A percentile compares a stretch with the other conserved stretches of the same genome.
phyloP scores from a whole-genome alignment of 2,113 vertebrate genomes.

The Oophaga pumilio region DNA sequence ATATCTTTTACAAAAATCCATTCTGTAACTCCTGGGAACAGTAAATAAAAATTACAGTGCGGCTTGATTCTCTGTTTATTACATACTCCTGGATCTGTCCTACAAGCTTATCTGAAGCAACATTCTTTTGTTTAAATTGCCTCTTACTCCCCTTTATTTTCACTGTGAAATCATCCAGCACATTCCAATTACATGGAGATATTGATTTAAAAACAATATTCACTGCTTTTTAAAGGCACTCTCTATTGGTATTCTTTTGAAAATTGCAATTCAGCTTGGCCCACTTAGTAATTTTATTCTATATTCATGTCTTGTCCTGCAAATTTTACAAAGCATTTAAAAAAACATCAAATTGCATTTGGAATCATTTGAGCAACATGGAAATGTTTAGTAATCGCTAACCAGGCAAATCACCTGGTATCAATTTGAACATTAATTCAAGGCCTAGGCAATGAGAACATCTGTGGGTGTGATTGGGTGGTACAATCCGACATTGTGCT shows the following conservation, averaged over 20 bases:
- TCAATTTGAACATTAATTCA: slow-evolving; percentile 14
- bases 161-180: slow-evolving; percentile 51
- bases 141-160: slow-evolving; percentile 53
- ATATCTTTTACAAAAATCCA: slow-evolving; percentile 12
- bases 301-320: slow-evolving; percentile 14
- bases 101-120: slow-evolving; percentile 36
- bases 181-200: slow-evolving; percentile 53
- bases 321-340: slow-evolving; percentile 31
- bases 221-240: slow-evolving; percentile 39
- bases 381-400: slow-evolving; percentile 12
- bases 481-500: neutral
- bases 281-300: slow-evolving; percentile 16
- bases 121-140: slow-evolving; percentile 49
- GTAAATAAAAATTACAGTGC: slow-evolving; percentile 44
- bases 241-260: slow-evolving; percentile 32
- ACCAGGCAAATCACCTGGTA: neutral
- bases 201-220: slow-evolving; percentile 56
- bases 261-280: slow-evolving; percentile 20
- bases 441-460: neutral
- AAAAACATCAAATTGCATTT: slow-evolving; percentile 39
- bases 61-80: slow-evolving; percentile 41
- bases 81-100: slow-evolving; percentile 27
- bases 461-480: neutral
- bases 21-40: slow-evolving; percentile 18
- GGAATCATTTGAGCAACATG: slow-evolving; percentile 16